Evolutionary conservation across 2,113 vertebrate genomes (phyloP).

Genomic region (Oreochromis aureus): DNA sequence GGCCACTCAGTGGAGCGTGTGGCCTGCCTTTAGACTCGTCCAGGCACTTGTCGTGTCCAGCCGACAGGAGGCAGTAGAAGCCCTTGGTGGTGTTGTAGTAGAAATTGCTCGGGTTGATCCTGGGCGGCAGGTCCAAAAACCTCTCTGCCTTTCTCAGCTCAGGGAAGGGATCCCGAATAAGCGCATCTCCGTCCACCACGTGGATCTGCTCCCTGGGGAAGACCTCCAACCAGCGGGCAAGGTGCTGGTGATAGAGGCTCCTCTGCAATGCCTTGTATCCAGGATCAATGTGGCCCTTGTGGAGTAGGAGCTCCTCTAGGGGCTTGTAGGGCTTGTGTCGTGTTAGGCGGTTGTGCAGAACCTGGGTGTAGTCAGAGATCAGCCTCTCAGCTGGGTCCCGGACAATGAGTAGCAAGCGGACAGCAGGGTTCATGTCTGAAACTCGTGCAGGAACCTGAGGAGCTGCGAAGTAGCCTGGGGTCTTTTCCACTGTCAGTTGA

Average conservation of each 20-base stretch:
- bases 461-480: conserved; percentile 76
- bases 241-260: conserved; percentile 75
- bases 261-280: conserved; percentile 77
- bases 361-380: conserved; percentile 82
- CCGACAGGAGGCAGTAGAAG: conserved; percentile 77
- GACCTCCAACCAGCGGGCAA: conserved; percentile 71
- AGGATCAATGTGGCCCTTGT: conserved; percentile 59
- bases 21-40: conserved; percentile 78
- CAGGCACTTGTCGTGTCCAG: conserved; percentile 75
- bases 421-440: conserved; percentile 64
- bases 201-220: conserved; percentile 76
- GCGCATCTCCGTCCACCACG: conserved; percentile 76
- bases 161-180: conserved; percentile 73
- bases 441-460: conserved; percentile 66
- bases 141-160: conserved; percentile 74
- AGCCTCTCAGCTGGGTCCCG: conserved; percentile 77
- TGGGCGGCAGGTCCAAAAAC: conserved; percentile 71
- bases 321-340: conserved; percentile 73
- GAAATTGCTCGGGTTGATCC: conserved; percentile 73
- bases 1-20: conserved; percentile 67
- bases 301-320: conserved; percentile 71
- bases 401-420: conserved; percentile 75
- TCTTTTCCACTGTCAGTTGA: conserved; percentile 80
- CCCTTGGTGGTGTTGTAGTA: conserved; percentile 81
- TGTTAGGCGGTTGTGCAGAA: conserved; percentile 75